Percentiles rank a stretch among this genome's conserved stretches.
Evolutionary conservation across 2,888 invertebrate species (phyloP).

Genomic region (Hedya salicella): DNA sequence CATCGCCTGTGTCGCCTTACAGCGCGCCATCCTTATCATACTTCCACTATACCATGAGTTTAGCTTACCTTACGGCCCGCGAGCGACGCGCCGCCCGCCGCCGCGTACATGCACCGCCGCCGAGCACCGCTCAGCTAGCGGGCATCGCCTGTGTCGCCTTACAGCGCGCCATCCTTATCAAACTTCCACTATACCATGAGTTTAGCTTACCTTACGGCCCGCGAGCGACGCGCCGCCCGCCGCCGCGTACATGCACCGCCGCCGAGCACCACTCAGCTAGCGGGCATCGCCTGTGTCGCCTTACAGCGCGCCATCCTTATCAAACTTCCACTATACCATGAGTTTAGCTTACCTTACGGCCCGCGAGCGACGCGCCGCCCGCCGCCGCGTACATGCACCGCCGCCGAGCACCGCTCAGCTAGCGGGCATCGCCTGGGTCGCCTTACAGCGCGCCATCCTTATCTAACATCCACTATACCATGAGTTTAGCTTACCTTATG

Average conservation of each 20-base stretch:
- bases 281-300: constrained; percentile 54
- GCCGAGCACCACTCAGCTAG: constrained; percentile 64
- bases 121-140: constrained; percentile 62
- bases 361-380: constrained; percentile 93
- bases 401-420: constrained; percentile 66
- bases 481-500: constrained; percentile 85
- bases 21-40: constrained; percentile 51
- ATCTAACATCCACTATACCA: not conserved
- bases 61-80: constrained; percentile 90
- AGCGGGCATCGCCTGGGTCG: constrained; percentile 55
- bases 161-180: constrained; percentile 51
- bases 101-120: constrained; percentile 91
- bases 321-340: not conserved
- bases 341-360: constrained; percentile 87
- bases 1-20: constrained; percentile 52
- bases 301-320: constrained; percentile 53
- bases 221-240: constrained; percentile 94
- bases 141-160: constrained; percentile 54
- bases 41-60: not conserved
- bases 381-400: constrained; percentile 94
- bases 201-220: constrained; percentile 88
- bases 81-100: constrained; percentile 94
- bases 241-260: constrained; percentile 92
- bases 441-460: constrained; percentile 53
- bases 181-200: not conserved